These are phyloP conservation scores for Discoglossus pictus DNA, from an alignment of 2,797 vertebrate species.

Conservation along the genomic window DNA sequence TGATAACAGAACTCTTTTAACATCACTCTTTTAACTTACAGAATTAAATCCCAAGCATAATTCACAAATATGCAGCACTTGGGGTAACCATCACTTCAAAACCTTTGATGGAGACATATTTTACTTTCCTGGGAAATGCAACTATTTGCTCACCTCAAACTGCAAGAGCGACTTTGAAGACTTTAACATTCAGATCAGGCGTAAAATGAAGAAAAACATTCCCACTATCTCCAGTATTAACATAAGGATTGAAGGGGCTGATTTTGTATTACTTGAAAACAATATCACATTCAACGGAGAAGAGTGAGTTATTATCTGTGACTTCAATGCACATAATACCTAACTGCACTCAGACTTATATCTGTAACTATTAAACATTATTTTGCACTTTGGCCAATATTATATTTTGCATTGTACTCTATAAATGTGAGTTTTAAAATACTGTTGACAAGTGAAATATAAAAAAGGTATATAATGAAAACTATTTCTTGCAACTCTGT, in stretches of 20 bases:
- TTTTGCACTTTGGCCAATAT: no score
- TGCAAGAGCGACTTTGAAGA: conserved; percentile 68
- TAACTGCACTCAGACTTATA: no score
- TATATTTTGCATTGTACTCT: no score
- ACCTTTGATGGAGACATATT: conserved; percentile 82
- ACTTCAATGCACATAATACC: conserved; percentile 14
- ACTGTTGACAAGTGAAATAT: no score
- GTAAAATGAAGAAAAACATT: conserved; percentile 51
- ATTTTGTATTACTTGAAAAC: conserved; percentile 68
- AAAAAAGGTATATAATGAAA: conserved; percentile 29
- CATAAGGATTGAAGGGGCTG: conserved; percentile 76
- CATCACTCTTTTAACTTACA: conserved; percentile 57
- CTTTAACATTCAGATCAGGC: conserved; percentile 81
- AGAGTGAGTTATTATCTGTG: conserved; percentile 67
- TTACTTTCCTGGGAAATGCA: conserved; percentile 76
- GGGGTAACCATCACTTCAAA: conserved; percentile 83
- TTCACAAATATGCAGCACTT: conserved; percentile 77
- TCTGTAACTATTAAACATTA: no score
- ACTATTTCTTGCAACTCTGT: conserved; percentile 26
- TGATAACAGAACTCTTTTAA: no score
- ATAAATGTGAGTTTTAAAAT: no score
- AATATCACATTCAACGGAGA: conserved; percentile 64
- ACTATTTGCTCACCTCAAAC: conserved; percentile 70
- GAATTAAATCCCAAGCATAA: conserved; percentile 73
- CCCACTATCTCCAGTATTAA: conserved; percentile 64